Percentiles rank a stretch among this genome's conserved stretches.
Conservation (phyloP, 2,113 vertebrate species). For the Myotis davidii region DNA sequence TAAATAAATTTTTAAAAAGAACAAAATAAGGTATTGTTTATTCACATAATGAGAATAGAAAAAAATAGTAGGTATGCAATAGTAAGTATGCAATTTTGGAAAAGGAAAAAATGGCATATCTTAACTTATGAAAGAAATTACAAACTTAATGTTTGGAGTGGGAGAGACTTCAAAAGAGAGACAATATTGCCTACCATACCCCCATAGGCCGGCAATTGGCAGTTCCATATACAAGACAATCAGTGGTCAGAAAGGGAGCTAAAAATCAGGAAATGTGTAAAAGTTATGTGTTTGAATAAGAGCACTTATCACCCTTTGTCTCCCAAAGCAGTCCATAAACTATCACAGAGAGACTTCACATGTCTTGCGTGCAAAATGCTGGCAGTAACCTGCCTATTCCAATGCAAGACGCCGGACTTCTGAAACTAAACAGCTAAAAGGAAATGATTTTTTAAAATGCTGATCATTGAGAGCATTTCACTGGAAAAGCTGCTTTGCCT, state of each 20-base stretch:
- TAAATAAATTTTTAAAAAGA: too few relatives aligned
- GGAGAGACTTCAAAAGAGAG: not conserved
- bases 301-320: not conserved
- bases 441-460: not conserved
- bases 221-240: not conserved
- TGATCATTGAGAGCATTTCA: not conserved
- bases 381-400: not conserved
- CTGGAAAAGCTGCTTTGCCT: not conserved
- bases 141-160: not conserved
- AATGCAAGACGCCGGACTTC: not conserved
- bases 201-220: not conserved
- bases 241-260: not conserved
- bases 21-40: not conserved
- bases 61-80: not conserved
- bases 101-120: not conserved
- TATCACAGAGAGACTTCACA: not conserved
- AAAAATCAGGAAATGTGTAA: not conserved
- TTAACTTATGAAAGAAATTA: not conserved
- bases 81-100: not conserved
- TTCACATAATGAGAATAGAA: not conserved
- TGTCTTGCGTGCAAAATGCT: not conserved
- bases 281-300: not conserved
- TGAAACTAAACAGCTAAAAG: not conserved
- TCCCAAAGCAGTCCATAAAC: not conserved
- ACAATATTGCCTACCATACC: not conserved